Conservation (phyloP, 2,888 invertebrate species). For the Athalia rosae region DNA sequence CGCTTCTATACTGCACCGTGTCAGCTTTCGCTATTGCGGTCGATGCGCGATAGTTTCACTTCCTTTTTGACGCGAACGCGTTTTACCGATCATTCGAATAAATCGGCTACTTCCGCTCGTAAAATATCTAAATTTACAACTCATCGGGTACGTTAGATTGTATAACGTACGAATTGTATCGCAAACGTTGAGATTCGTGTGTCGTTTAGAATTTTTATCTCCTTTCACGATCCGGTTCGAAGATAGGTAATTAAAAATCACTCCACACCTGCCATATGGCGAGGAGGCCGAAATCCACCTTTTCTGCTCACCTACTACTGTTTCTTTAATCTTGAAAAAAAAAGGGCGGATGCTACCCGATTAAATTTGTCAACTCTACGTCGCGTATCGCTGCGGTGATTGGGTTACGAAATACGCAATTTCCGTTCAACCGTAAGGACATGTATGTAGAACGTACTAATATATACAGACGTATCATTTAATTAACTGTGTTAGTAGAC, state of each 20-base stretch:
- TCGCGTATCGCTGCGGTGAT: not conserved
- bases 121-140: no score
- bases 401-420: conserved; percentile 10
- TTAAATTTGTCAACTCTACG: conserved; percentile 3
- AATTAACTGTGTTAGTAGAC: not conserved
- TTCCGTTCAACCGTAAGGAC: conserved; percentile 3
- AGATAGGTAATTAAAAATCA: no score
- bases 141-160: no score
- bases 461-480: not conserved
- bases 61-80: not conserved
- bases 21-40: not conserved
- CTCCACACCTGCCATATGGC: no score
- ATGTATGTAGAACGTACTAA: not conserved
- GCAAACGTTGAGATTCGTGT: no score
- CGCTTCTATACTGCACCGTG: no score
- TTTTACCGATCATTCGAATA: not conserved
- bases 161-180: no score
- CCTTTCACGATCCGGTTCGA: no score
- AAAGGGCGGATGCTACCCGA: conserved; percentile 2
- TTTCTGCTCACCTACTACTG: no score
- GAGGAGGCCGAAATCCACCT: no score
- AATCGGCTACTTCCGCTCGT: no score
- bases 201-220: no score
- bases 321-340: not conserved
- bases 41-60: not conserved